These are phyloP conservation scores for Gambusia affinis DNA, from an alignment of 2,113 vertebrate species.

Conservation along the genomic window DNA sequence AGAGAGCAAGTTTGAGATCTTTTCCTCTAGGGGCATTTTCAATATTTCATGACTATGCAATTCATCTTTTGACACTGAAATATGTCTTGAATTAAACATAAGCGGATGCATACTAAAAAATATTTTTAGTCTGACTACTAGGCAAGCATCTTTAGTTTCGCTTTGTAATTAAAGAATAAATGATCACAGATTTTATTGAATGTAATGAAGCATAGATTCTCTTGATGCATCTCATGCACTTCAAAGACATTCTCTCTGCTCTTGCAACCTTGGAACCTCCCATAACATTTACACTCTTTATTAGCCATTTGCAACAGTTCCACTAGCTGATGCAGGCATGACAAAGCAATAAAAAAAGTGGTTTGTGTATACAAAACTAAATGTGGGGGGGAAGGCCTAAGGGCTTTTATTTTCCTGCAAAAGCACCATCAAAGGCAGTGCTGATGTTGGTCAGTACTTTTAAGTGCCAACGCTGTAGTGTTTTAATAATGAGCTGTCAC, in stretches of 20 bases:
- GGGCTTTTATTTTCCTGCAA: constrained; percentile 12
- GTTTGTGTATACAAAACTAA: constrained; percentile 18
- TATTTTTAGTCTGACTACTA: constrained; percentile 63
- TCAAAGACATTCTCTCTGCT: constrained; percentile 17
- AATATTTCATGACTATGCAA: constrained; percentile 77
- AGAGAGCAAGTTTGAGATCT: constrained; percentile 59
- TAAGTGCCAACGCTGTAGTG: neutral
- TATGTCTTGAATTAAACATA: constrained; percentile 78
- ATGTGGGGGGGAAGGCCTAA: neutral
- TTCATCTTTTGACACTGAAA: constrained; percentile 77
- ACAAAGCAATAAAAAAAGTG: constrained; percentile 39
- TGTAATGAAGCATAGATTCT: constrained; percentile 37
- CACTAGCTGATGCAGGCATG: constrained; percentile 18
- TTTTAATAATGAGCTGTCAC: neutral
- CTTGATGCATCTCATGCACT: constrained; percentile 7
- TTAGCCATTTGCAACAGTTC: constrained; percentile 35
- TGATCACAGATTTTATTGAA: constrained; percentile 36
- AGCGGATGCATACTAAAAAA: constrained; percentile 71
- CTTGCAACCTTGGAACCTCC: neutral
- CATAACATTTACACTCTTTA: constrained; percentile 21
- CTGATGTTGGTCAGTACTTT: neutral
- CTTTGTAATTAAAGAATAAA: constrained; percentile 66
- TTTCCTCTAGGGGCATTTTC: constrained; percentile 59
- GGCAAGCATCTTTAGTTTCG: constrained; percentile 43
- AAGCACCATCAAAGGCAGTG: neutral